Conservation (phyloP, 2,888 invertebrate species). For the Lypha dubia region DNA sequence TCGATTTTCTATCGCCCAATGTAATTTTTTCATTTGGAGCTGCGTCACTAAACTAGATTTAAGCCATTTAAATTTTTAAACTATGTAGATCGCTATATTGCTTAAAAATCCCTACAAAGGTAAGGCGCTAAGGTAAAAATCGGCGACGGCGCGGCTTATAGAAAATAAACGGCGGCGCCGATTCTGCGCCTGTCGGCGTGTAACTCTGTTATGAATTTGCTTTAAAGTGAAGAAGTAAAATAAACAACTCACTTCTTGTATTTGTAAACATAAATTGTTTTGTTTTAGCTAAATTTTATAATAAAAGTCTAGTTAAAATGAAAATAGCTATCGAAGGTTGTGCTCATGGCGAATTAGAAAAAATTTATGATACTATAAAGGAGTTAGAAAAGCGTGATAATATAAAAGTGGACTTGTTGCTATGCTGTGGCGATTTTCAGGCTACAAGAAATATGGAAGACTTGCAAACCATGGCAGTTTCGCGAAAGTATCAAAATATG, state of each 20-base stretch:
- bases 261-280: background rate
- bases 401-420: conserved; percentile 92
- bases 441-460: conserved; percentile 95
- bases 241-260: background rate
- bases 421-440: conserved; percentile 99
- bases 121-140: too few species aligned
- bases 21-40: too few species aligned
- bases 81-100: too few species aligned
- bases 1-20: too few species aligned
- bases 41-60: too few species aligned
- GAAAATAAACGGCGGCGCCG: too few species aligned
- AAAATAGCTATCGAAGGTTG: conserved; percentile 98
- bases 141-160: too few species aligned
- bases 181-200: too few species aligned
- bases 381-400: conserved; percentile 89
- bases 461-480: conserved; percentile 97
- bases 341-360: conserved; percentile 98
- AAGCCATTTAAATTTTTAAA: too few species aligned
- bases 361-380: conserved; percentile 94
- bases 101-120: too few species aligned
- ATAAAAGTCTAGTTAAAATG: conserved; percentile 87
- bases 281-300: background rate
- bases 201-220: too few species aligned
- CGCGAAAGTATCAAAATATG: conserved; percentile 94
- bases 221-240: background rate